Evolutionary conservation across 2,888 invertebrate species (phyloP).

Genomic region (Drosophila lacicola): DNA sequence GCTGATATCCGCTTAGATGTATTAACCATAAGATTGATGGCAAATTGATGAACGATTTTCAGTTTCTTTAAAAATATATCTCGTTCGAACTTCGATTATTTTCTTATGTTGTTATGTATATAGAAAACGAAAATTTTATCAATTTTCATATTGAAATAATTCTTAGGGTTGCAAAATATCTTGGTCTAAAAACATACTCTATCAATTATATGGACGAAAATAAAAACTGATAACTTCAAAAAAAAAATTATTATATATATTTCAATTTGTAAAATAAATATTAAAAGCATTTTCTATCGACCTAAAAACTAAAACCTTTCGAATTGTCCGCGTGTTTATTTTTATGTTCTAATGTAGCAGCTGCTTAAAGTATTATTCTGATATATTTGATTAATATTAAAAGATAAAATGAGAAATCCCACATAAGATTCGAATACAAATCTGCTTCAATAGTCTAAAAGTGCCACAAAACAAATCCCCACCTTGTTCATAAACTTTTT

Average conservation of each 20-base stretch:
- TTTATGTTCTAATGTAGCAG: slow-evolving; percentile 8
- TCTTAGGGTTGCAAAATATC: too few relatives aligned
- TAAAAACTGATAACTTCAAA: too few relatives aligned
- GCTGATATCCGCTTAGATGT: slow-evolving; percentile 8
- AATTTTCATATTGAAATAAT: too few relatives aligned
- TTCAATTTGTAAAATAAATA: too few relatives aligned
- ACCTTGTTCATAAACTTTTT: slow-evolving; percentile 25
- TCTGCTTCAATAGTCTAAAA: slow-evolving; percentile 33
- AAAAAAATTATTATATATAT: too few relatives aligned
- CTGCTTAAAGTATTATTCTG: slow-evolving; percentile 16
- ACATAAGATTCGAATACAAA: slow-evolving; percentile 26
- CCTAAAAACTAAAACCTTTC: too few relatives aligned
- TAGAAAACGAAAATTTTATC: too few relatives aligned
- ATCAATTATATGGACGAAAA: too few relatives aligned
- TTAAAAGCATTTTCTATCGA: too few relatives aligned
- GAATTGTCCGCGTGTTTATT: neutral
- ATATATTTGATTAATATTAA: slow-evolving; percentile 29
- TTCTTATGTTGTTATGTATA: too few relatives aligned
- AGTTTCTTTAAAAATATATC: neutral
- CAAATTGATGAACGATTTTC: neutral
- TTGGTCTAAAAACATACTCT: too few relatives aligned
- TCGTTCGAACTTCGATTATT: too few relatives aligned
- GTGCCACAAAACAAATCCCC: slow-evolving; percentile 20
- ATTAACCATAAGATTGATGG: slow-evolving; percentile 27
- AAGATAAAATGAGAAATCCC: slow-evolving; percentile 22